These are phyloP conservation scores for Bombus pyrosoma DNA, from an alignment of 1,140 invertebrate genomes.

Conservation along the genomic window DNA sequence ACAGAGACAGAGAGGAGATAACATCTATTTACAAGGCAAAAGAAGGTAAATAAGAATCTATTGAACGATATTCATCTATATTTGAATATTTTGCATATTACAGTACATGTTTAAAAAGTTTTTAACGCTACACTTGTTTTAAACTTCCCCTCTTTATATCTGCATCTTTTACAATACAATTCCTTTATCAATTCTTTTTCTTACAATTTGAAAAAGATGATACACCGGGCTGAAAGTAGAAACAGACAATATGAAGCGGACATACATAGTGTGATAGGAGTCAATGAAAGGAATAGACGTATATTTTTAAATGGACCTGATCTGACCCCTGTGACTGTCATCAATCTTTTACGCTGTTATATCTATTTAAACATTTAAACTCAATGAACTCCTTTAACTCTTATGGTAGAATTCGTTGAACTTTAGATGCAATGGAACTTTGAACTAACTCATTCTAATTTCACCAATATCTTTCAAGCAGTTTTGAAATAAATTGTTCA, in stretches of 20 bases:
- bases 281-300: not conserved
- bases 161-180: too few relatives aligned
- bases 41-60: constrained; percentile 83
- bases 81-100: not conserved
- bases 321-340: not conserved
- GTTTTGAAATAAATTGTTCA: not conserved
- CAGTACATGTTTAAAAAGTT: too few relatives aligned
- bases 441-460: not conserved
- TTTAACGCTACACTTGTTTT: too few relatives aligned
- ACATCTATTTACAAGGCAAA: constrained; percentile 88
- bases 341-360: not conserved
- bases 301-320: not conserved
- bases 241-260: not conserved
- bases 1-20: constrained; percentile 88
- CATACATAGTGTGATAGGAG: not conserved
- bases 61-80: not conserved
- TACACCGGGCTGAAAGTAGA: not conserved
- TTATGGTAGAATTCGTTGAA: not conserved
- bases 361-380: not conserved
- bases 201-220: too few relatives aligned
- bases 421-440: not conserved
- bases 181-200: too few relatives aligned
- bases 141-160: too few relatives aligned
- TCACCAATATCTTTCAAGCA: not conserved
- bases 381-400: not conserved